Conservation (phyloP, 2,888 invertebrate species). For the Nymphalis c-album region DNA sequence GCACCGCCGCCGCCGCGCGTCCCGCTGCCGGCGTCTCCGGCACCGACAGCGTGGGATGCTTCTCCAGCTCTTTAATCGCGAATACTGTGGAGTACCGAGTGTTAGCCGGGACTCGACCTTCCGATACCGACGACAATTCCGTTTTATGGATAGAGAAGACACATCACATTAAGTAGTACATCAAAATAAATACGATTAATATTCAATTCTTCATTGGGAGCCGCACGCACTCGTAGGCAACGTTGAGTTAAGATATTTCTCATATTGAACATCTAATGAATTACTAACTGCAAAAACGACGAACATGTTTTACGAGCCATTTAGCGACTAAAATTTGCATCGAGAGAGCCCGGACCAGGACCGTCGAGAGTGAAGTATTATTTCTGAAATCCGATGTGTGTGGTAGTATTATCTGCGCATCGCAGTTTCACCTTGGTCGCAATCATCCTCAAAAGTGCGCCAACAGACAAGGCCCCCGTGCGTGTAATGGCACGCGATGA, state of each 20-base stretch:
- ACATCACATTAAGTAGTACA: too few species aligned
- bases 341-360: too few species aligned
- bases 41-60: conserved; percentile 79
- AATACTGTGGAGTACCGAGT: conserved; percentile 73
- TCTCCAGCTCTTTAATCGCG: conserved; percentile 85
- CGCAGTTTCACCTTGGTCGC: conserved; percentile 84
- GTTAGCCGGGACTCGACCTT: neutral
- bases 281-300: too few species aligned
- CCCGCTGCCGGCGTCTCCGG: conserved; percentile 53
- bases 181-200: too few species aligned
- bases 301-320: too few species aligned
- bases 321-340: too few species aligned
- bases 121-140: neutral
- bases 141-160: neutral
- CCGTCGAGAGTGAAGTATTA: neutral
- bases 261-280: too few species aligned
- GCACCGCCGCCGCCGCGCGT: conserved; percentile 78
- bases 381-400: neutral
- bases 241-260: too few species aligned
- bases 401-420: neutral
- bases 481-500: conserved; percentile 85
- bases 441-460: conserved; percentile 89
- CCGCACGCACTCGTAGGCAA: too few species aligned
- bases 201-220: too few species aligned
- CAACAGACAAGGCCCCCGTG: conserved; percentile 85